Conservation (phyloP, 2,888 invertebrate genomes). For the Drosophila neonasuta region DNA sequence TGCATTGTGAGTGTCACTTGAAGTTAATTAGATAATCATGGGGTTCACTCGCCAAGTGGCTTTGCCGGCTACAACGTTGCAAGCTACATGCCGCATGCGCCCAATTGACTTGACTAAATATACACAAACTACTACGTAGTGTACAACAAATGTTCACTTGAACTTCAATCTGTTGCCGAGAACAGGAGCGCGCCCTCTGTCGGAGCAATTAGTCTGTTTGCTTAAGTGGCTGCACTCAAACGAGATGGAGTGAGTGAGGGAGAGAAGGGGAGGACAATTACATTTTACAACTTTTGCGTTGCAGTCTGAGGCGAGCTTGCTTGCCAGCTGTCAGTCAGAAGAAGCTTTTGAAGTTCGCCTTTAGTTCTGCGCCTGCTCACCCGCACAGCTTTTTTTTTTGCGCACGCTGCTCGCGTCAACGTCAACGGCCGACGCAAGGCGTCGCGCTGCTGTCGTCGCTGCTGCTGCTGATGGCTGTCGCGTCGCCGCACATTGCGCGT, state of each 20-base stretch:
- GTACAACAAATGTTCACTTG: conserved; percentile 45
- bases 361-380: conserved; percentile 58
- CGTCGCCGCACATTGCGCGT: conserved; percentile 64
- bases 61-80: conserved; percentile 18
- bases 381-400: conserved; percentile 31
- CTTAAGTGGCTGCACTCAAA: conserved; percentile 32
- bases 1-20: conserved; percentile 35
- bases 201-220: conserved; percentile 65
- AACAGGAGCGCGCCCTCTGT: conserved; percentile 53
- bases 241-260: neutral
- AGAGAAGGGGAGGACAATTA: neutral
- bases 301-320: neutral
- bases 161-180: conserved; percentile 52
- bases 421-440: neutral
- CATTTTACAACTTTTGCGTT: neutral
- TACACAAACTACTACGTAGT: conserved; percentile 2
- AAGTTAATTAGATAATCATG: conserved; percentile 52
- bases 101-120: conserved; percentile 19
- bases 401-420: neutral
- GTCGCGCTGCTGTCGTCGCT: conserved; percentile 17
- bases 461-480: conserved; percentile 28
- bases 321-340: conserved; percentile 43
- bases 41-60: conserved; percentile 8
- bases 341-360: conserved; percentile 51
- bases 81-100: conserved; percentile 13